phyloP scores from a whole-genome alignment of 2,113 vertebrate genomes.

The Gambusia affinis region DNA sequence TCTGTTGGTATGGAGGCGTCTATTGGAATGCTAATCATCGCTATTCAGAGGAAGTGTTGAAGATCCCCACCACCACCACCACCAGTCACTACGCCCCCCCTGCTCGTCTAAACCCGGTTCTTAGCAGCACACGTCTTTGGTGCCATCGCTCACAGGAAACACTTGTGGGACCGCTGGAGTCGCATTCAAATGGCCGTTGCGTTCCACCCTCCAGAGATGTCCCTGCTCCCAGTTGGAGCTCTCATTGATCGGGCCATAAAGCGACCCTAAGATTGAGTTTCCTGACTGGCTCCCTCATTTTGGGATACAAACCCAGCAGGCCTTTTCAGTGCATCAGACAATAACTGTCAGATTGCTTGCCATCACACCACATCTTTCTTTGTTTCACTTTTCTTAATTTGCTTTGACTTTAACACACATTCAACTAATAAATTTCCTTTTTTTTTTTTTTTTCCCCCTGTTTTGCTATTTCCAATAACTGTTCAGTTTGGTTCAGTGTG shows the following conservation, averaged over 20 bases:
- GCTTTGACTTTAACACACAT: slow-evolving; percentile 2
- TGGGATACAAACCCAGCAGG: slow-evolving; percentile 25
- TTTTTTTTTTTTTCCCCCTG: not conserved
- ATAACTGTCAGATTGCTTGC: slow-evolving; percentile 22
- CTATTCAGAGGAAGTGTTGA: slow-evolving; percentile 51
- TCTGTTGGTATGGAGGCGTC: slow-evolving; percentile 65
- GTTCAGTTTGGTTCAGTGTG: not conserved
- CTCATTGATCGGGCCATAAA: slow-evolving; percentile 23
- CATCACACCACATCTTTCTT: not conserved
- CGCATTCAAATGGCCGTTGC: slow-evolving; percentile 30
- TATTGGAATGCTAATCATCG: slow-evolving; percentile 74
- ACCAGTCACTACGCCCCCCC: not conserved
- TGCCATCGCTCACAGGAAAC: slow-evolving; percentile 39
- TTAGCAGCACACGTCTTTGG: slow-evolving; percentile 28
- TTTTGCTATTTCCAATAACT: not conserved
- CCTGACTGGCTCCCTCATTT: slow-evolving; percentile 21
- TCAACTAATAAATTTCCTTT: slow-evolving; percentile 5
- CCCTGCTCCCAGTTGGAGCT: not conserved
- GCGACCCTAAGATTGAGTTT: slow-evolving; percentile 13
- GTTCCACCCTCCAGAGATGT: slow-evolving; percentile 29
- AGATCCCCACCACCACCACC: not conserved
- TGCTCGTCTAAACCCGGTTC: slow-evolving; percentile 1
- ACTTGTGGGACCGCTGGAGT: slow-evolving; percentile 40
- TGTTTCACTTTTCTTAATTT: slow-evolving; percentile 12
- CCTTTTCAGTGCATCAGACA: slow-evolving; percentile 36